A percentile compares a stretch with the other conserved stretches of the same genome.
Evolutionary conservation across 2,888 invertebrate species (phyloP).

Genomic region (Mythimna vitellina): DNA sequence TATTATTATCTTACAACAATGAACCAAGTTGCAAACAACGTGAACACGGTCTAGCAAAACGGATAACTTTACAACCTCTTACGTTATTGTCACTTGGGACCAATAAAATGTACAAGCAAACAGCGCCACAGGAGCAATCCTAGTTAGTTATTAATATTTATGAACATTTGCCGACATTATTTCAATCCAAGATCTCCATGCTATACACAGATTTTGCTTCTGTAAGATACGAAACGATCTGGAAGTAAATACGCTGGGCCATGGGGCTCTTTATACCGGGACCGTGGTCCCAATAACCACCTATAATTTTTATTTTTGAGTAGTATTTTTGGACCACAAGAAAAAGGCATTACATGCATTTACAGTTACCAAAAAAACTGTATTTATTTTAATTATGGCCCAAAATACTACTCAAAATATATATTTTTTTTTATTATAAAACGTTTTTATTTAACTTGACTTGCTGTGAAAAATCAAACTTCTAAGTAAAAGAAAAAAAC

Average conservation of each 20-base stretch:
- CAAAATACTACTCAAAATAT: too few relatives aligned
- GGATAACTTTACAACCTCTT: conserved; percentile 37
- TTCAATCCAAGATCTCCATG: conserved; percentile 66
- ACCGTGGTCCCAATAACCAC: too few relatives aligned
- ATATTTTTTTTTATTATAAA: too few relatives aligned
- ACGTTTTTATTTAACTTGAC: too few relatives aligned
- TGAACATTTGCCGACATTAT: conserved; percentile 66
- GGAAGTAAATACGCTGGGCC: conserved; percentile 64
- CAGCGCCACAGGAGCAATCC: conserved; percentile 35
- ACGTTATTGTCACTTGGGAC: conserved; percentile 55
- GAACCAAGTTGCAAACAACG: conserved; percentile 33
- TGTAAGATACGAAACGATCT: conserved; percentile 71
- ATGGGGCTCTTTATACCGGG: too few relatives aligned
- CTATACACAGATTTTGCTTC: conserved; percentile 66
- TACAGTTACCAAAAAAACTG: too few relatives aligned
- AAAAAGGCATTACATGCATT: too few relatives aligned
- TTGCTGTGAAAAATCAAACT: too few relatives aligned
- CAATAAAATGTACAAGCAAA: conserved; percentile 54
- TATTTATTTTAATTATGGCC: too few relatives aligned
- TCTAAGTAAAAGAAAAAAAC: too few relatives aligned
- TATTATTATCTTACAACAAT: conserved; percentile 25
- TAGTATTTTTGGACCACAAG: too few relatives aligned
- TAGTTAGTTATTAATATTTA: conserved; percentile 69
- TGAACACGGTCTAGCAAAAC: conserved; percentile 29
- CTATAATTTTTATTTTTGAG: too few relatives aligned